phyloP scores from a whole-genome alignment of 2,797 vertebrate genomes.

The Trachurus trachurus region DNA sequence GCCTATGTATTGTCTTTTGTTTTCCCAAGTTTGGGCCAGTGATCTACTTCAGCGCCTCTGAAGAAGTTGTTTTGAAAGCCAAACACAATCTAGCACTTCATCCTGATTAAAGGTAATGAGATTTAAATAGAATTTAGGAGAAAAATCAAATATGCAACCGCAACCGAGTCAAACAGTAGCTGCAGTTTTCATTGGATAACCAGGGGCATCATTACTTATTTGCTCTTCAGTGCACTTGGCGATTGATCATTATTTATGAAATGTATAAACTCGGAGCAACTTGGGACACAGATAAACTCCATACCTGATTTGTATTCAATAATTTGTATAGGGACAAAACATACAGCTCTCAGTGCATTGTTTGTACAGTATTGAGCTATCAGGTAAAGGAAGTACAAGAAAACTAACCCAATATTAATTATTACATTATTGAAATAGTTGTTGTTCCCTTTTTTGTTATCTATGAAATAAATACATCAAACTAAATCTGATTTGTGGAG shows the following conservation, averaged over 20 bases:
- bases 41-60: constrained; percentile 59
- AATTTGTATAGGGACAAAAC: constrained; percentile 9
- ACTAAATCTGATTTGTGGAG: background rate
- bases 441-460: background rate
- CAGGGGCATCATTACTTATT: constrained; percentile 44
- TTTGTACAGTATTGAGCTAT: constrained; percentile 15
- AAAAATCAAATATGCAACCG: constrained; percentile 57
- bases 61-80: constrained; percentile 50
- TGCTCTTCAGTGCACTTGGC: constrained; percentile 31
- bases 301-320: constrained; percentile 10
- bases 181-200: constrained; percentile 36
- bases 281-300: constrained; percentile 24
- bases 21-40: constrained; percentile 56
- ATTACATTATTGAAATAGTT: background rate
- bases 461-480: background rate
- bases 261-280: constrained; percentile 22
- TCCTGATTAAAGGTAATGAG: constrained; percentile 61
- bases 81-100: constrained; percentile 50
- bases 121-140: constrained; percentile 47
- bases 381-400: background rate
- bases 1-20: constrained; percentile 63
- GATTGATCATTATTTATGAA: constrained; percentile 54
- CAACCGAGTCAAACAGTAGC: constrained; percentile 45
- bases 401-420: background rate
- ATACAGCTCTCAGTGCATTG: constrained; percentile 5